Base-by-base conservation (phyloP, 2,113 vertebrate species). In the Ondatra zibethicus region DNA sequence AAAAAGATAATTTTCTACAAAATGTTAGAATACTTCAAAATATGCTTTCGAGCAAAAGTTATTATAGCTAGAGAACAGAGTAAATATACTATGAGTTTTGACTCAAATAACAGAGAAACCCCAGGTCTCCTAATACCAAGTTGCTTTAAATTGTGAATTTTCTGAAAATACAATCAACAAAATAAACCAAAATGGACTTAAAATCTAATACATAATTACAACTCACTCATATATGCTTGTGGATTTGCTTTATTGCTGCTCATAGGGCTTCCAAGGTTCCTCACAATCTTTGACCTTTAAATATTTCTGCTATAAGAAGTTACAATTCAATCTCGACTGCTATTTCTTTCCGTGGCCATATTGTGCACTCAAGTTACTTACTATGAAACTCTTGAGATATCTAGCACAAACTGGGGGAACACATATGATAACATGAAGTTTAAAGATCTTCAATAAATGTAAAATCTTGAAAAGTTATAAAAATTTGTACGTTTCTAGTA, bases 161-260 rank as follows among this genome's bases (percentile, higher is more conserved):
- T 87, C 31, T 89, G 36, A 89, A 94, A 89, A 58, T 47, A 27
- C 5, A 42, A 29, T 10, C 3, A 14, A 5, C 9, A 3, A 77
- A 92, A 63, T 68, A 65, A n/a, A 16, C 21, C 5, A 88, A 63
- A 3, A 10, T 45, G 19, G 50, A 65, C 2, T 27, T 47, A 50
- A 1, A 5, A 17, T 31, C 3, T 17, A 23, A 50, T 42, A 13
- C 10, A n/a, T 6, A 47, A 5, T 19, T 6, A 66, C 11, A 2
- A 14, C 0, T 1, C 39, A 8, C 16, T 3, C 27, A 58, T 7
- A 52, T 5, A 17, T 7, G 6, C 23, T 92, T 85, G 73, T 25
- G 4, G 2, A 33, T 33, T 16, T 63, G 14, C 14, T 31, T 27
- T 12, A 0, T 63, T 19, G 88, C 61, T 61, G 6, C 3, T 80